Percentiles rank a stretch among this genome's conserved stretches.
phyloP scores from a whole-genome alignment of 2,888 invertebrate species.

The Thereva unica region DNA sequence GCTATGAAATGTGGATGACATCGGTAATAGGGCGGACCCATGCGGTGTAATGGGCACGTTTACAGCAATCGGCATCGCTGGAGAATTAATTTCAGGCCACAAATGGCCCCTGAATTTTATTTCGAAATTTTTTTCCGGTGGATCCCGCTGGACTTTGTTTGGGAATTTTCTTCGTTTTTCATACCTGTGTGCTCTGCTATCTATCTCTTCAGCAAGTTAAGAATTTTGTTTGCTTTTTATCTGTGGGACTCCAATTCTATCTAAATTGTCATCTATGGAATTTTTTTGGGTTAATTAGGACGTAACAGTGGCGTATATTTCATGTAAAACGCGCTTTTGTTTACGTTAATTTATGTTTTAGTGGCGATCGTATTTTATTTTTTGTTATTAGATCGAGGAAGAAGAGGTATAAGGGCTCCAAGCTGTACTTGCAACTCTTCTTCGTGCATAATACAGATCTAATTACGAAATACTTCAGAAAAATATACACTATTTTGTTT shows the following conservation, averaged over 20 bases:
- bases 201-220: not conserved
- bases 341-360: too few species aligned
- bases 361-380: too few species aligned
- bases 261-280: constrained; percentile 20
- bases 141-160: constrained; percentile 2
- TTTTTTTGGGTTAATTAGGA: constrained; percentile 20
- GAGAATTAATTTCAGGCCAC: constrained; percentile 18
- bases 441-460: too few species aligned
- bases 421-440: too few species aligned
- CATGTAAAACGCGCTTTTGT: too few species aligned
- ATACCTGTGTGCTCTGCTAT: not conserved
- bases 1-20: constrained; percentile 33
- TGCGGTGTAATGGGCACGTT: constrained; percentile 15
- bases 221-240: not conserved
- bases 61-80: constrained; percentile 10
- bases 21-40: constrained; percentile 9
- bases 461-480: too few species aligned
- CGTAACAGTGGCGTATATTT: constrained; percentile 6
- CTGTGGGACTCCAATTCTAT: constrained; percentile 5
- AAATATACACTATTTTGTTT: too few species aligned
- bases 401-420: too few species aligned
- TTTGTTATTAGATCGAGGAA: too few species aligned
- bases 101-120: constrained; percentile 12
- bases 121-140: not conserved
- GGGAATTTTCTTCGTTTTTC: not conserved